phyloP scores from a whole-genome alignment of 2,797 vertebrate genomes.

The Sarcoramphus papa region DNA sequence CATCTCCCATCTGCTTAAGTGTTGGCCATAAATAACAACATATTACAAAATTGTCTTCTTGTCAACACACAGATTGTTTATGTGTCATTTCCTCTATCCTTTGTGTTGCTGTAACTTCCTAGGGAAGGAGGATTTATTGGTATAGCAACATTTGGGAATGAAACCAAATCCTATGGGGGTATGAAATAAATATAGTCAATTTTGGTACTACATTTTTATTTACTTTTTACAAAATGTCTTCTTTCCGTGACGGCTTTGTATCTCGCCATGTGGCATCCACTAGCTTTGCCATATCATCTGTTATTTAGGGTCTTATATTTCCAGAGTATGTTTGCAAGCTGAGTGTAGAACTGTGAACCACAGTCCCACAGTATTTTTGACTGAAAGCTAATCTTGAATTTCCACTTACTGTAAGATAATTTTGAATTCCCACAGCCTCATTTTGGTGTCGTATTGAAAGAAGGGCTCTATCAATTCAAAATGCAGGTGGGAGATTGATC shows the following conservation, averaged over 20 bases:
- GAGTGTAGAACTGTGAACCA: constrained; percentile 29
- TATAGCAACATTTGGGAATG: constrained; percentile 42
- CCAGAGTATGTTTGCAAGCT: constrained; percentile 52
- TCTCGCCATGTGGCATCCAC: constrained; percentile 41
- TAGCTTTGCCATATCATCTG: constrained; percentile 50
- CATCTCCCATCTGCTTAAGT: constrained; percentile 47
- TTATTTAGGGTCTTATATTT: constrained; percentile 53
- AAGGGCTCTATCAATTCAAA: not conserved
- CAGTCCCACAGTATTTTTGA: constrained; percentile 5
- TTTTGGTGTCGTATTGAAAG: not conserved
- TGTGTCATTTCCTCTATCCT: constrained; percentile 46
- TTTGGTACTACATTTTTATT: constrained; percentile 47
- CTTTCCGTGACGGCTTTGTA: constrained; percentile 37
- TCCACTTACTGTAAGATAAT: not conserved
- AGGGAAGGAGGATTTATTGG: constrained; percentile 54
- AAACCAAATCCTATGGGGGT: constrained; percentile 37
- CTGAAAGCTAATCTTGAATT: constrained; percentile 16
- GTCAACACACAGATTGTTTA: constrained; percentile 57
- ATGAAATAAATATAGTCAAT: constrained; percentile 52
- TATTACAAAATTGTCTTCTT: constrained; percentile 45
- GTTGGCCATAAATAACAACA: constrained; percentile 39
- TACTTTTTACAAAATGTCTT: constrained; percentile 39
- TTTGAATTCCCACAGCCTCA: not conserved
- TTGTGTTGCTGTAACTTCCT: constrained; percentile 23
- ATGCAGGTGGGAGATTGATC: not conserved